Conservation (phyloP, 2,113 vertebrate genomes). For the Mystacornis crossleyi region DNA sequence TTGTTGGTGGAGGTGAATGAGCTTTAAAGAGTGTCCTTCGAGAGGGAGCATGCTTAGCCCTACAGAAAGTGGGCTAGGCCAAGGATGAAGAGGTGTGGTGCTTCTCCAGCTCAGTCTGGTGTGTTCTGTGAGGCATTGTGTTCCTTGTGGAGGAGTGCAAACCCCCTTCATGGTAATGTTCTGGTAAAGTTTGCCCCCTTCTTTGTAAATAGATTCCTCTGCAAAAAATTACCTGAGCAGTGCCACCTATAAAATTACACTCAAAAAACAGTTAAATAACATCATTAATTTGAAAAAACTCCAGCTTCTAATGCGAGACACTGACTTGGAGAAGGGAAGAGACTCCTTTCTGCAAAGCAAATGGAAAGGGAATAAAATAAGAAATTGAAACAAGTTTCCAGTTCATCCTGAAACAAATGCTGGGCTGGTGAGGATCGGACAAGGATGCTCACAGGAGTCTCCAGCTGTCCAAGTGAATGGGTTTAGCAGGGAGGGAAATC, state of each 20-base stretch:
- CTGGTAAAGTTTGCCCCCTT: not conserved
- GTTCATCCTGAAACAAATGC: not conserved
- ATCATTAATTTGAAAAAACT: not conserved
- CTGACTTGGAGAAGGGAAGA: not conserved
- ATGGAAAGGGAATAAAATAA: not conserved
- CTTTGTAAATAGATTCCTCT: not conserved
- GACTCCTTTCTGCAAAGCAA: not conserved
- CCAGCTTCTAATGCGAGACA: not conserved
- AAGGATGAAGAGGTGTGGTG: not conserved
- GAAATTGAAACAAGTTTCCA: not conserved
- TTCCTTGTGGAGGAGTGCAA: not conserved
- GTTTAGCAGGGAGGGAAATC: not conserved
- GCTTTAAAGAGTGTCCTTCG: not conserved
- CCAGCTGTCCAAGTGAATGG: not conserved
- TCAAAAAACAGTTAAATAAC: not conserved
- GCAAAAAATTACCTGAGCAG: not conserved
- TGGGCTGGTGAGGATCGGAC: not conserved
- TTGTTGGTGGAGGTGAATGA: not conserved
- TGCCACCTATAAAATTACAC: not conserved
- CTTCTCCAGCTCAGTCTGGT: not conserved
- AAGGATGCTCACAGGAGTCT: not conserved
- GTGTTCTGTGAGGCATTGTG: not conserved
- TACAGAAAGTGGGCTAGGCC: not conserved
- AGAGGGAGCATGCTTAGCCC: not conserved
- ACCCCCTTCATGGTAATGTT: not conserved